Percentiles rank a stretch among this genome's conserved stretches.
Evolutionary conservation across 2,888 invertebrate genomes (phyloP).

Genomic region (Oligia strigilis): DNA sequence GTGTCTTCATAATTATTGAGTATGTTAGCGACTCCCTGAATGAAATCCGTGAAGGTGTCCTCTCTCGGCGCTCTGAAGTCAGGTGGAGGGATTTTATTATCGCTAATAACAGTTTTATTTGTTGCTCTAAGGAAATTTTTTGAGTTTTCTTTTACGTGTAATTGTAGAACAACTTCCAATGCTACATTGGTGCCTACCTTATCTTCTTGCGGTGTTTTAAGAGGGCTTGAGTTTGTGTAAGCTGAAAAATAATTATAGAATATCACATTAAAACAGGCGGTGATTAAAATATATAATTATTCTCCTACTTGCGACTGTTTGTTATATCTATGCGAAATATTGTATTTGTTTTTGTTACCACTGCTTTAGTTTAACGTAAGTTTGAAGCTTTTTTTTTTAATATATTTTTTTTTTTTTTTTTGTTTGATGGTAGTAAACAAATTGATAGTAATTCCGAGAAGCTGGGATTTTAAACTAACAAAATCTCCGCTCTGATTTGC

Average conservation of each 20-base stretch:
- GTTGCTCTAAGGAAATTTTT: not conserved
- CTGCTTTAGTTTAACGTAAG: too few relatives aligned
- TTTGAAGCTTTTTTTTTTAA: too few relatives aligned
- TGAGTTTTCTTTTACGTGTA: not conserved
- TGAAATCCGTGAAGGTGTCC: slow-evolving; percentile 75
- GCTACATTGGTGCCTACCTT: not conserved
- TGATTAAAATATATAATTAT: not conserved
- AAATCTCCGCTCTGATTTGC: not conserved
- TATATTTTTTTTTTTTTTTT: too few relatives aligned
- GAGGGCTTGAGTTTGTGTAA: slow-evolving; percentile 3
- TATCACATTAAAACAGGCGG: too few relatives aligned
- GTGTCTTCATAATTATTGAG: slow-evolving; percentile 70
- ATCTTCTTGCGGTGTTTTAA: not conserved
- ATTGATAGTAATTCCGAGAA: too few relatives aligned
- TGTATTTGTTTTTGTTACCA: too few relatives aligned
- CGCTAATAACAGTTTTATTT: too few relatives aligned
- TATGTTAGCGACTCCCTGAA: slow-evolving; percentile 63
- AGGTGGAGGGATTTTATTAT: not conserved
- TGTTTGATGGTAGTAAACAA: too few relatives aligned
- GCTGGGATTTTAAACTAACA: not conserved
- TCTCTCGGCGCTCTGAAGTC: not conserved
- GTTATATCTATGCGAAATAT: too few relatives aligned
- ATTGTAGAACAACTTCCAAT: not conserved
- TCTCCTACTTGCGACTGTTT: not conserved
- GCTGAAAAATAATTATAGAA: not conserved